Conservation (phyloP, 2,888 invertebrate genomes). For the Dugesia japonica region DNA sequence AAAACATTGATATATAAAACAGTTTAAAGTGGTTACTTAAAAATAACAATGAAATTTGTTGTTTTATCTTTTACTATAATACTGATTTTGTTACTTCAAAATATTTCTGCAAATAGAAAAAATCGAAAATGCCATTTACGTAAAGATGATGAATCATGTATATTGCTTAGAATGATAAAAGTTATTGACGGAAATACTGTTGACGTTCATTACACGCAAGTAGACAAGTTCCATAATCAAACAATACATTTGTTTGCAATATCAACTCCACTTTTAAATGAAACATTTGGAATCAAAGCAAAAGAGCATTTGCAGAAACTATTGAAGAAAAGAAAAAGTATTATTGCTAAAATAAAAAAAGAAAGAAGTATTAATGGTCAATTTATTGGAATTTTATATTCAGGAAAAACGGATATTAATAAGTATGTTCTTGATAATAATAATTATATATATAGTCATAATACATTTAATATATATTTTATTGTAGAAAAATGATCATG, state of each 20-base stretch:
- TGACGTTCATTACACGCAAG: background rate
- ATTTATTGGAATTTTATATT: background rate
- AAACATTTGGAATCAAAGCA: background rate
- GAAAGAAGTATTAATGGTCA: background rate
- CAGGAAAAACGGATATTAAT: background rate
- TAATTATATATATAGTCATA: background rate
- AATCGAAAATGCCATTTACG: no score
- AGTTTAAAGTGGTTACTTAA: no score
- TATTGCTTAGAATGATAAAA: background rate
- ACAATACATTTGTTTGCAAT: background rate
- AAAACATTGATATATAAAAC: no score
- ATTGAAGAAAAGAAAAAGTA: background rate
- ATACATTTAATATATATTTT: background rate
- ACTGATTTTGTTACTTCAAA: no score
- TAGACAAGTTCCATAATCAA: background rate
- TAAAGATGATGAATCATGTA: background rate
- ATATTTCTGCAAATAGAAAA: no score
- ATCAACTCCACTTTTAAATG: background rate
- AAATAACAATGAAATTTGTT: no score
- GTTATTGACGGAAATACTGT: background rate
- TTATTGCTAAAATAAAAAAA: background rate
- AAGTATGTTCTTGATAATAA: background rate
- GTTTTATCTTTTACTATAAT: no score
- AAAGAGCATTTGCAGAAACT: background rate
- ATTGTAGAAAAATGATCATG: constrained; percentile 12